Evolutionary conservation across 2,113 vertebrate genomes (phyloP).

Genomic region (Turnix velox): DNA sequence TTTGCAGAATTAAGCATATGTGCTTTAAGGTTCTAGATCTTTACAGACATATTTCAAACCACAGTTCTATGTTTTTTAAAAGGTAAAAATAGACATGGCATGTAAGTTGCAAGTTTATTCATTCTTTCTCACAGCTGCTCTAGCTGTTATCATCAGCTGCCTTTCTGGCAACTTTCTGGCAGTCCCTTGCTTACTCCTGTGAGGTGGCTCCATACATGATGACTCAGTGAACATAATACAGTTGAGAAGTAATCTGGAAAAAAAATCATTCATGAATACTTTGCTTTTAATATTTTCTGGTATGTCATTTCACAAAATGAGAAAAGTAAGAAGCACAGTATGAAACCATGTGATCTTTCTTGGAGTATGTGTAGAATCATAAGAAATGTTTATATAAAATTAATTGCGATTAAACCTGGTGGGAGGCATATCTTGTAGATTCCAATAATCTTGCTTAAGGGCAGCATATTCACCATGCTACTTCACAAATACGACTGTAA

Average conservation of each 20-base stretch:
- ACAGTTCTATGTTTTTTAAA: background rate
- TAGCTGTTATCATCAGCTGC: background rate
- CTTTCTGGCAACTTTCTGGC: background rate
- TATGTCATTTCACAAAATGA: background rate
- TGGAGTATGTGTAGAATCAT: background rate
- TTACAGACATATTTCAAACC: background rate
- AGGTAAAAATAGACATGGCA: background rate
- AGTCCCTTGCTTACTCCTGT: background rate
- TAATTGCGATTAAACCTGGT: slow-evolving; percentile 8
- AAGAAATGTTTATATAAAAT: background rate
- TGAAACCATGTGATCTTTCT: background rate
- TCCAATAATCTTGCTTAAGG: slow-evolving; percentile 30
- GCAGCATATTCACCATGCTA: background rate
- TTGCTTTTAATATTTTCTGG: background rate
- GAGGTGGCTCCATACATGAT: background rate
- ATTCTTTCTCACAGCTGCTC: background rate
- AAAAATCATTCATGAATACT: background rate
- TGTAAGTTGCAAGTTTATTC: background rate
- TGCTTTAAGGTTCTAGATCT: background rate
- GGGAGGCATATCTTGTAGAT: slow-evolving; percentile 19
- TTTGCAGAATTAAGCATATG: background rate
- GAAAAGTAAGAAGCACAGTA: background rate
- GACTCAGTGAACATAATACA: background rate
- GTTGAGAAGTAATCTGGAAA: background rate
- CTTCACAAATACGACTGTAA: slow-evolving; percentile 40